Percentiles rank a stretch among this genome's conserved stretches.
Conservation (phyloP, 30 jellyfish, hydroid and myxozoan species). For the Pelagia noctiluca region DNA sequence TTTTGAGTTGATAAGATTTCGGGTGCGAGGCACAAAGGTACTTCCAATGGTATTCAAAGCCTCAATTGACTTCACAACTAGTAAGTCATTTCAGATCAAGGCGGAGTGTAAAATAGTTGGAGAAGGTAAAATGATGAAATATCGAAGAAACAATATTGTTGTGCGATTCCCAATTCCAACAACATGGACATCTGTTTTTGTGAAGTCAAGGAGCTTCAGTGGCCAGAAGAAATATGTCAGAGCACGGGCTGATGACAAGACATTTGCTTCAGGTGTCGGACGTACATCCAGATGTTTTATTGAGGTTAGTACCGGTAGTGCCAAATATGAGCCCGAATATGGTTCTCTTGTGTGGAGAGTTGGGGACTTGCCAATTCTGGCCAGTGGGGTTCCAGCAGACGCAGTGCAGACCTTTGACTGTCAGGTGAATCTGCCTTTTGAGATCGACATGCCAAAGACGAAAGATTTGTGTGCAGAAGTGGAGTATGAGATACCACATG, state of each 20-base stretch:
- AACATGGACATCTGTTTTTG: constrained; percentile 84
- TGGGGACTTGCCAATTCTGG: constrained; percentile 78
- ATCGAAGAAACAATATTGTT: constrained; percentile 63
- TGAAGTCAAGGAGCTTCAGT: constrained; percentile 45
- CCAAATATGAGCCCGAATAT: constrained; percentile 87
- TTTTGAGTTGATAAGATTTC: constrained; percentile 86
- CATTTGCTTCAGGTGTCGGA: constrained; percentile 66
- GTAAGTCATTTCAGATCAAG: constrained; percentile 72
- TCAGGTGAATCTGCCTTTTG: constrained; percentile 78
- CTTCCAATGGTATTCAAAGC: constrained; percentile 74
- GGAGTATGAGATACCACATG: constrained; percentile 75
- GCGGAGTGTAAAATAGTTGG: constrained; percentile 77
- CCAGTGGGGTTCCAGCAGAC: constrained; percentile 74
- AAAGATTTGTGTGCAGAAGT: constrained; percentile 78
- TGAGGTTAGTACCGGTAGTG: constrained; percentile 80
- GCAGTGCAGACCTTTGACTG: constrained; percentile 82
- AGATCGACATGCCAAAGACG: constrained; percentile 65
- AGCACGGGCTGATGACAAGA: constrained; percentile 53
- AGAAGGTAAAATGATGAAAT: constrained; percentile 62
- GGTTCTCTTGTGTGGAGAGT: constrained; percentile 86
- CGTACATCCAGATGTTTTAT: constrained; percentile 67
- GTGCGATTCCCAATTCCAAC: constrained; percentile 78
- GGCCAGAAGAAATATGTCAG: constrained; percentile 66
- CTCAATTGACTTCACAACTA: constrained; percentile 64
- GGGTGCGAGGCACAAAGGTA: constrained; percentile 32